Conservation (phyloP, 2,888 invertebrate genomes). For the Yponomeuta evonymella region DNA sequence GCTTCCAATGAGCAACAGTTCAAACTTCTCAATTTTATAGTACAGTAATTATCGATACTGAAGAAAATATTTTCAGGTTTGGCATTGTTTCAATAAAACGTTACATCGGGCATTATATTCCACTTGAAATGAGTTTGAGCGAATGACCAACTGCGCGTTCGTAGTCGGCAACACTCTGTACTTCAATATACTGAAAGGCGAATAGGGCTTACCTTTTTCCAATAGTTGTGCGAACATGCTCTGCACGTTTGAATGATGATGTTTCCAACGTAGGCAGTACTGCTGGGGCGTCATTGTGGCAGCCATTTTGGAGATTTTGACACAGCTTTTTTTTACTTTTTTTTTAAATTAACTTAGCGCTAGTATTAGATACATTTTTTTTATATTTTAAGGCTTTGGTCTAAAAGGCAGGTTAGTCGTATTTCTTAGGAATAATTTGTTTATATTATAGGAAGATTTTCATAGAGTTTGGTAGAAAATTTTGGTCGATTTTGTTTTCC, state of each 20-base stretch:
- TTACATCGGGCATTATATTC: too few relatives aligned
- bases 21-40: too few relatives aligned
- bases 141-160: neutral
- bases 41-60: too few relatives aligned
- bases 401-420: slow-evolving; percentile 21
- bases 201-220: slow-evolving; percentile 70
- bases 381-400: slow-evolving; percentile 24
- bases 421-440: slow-evolving; percentile 14
- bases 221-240: slow-evolving; percentile 92
- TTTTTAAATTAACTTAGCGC: neutral
- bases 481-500: slow-evolving; percentile 39
- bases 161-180: too few relatives aligned
- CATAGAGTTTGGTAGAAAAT: slow-evolving; percentile 42
- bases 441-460: slow-evolving; percentile 12
- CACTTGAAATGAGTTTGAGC: neutral
- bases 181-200: neutral
- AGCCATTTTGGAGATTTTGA: neutral
- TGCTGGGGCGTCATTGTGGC: slow-evolving; percentile 86
- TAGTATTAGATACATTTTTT: slow-evolving; percentile 8
- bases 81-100: too few relatives aligned
- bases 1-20: too few relatives aligned
- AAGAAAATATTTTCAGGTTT: too few relatives aligned
- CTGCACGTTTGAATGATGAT: slow-evolving; percentile 93
- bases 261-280: slow-evolving; percentile 94
- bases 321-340: neutral